Conservation (phyloP, 2,113 vertebrate genomes). For the Microcebus griseorufus region DNA sequence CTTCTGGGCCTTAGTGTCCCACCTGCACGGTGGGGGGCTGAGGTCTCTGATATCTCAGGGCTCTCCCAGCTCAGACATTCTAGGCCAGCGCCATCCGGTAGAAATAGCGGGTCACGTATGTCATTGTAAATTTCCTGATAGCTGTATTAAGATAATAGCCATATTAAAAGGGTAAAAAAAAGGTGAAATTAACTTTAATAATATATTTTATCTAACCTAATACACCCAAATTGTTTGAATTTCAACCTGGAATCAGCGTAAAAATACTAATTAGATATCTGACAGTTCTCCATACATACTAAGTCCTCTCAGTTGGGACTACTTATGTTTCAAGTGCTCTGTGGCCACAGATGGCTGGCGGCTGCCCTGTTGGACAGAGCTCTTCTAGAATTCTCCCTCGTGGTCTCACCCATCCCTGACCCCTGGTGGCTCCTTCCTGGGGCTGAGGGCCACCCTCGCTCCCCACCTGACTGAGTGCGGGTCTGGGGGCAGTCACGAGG, state of each 20-base stretch:
- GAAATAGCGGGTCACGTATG: neutral
- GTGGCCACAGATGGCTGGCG: rapidly evolving
- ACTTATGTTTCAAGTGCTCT: no score
- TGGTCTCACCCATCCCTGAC: no score
- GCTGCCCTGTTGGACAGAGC: rapidly evolving
- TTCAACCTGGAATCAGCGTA: neutral
- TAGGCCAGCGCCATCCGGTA: neutral
- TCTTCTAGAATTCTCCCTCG: neutral
- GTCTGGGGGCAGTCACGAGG: neutral
- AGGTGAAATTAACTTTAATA: neutral
- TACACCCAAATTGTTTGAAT: neutral
- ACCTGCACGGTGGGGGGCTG: rapidly evolving
- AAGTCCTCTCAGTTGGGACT: neutral
- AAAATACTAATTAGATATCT: neutral
- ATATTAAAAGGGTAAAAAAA: neutral
- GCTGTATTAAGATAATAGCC: neutral
- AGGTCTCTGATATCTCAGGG: neutral
- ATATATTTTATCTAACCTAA: neutral
- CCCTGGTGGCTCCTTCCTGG: neutral
- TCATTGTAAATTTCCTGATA: neutral
- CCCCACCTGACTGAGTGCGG: neutral
- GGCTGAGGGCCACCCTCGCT: neutral
- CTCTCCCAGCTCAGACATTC: neutral
- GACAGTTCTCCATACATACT: neutral
- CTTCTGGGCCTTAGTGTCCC: neutral